These are phyloP conservation scores for Anolis carolinensis DNA, from an alignment of 2,113 vertebrate species.

Conservation along the genomic window DNA sequence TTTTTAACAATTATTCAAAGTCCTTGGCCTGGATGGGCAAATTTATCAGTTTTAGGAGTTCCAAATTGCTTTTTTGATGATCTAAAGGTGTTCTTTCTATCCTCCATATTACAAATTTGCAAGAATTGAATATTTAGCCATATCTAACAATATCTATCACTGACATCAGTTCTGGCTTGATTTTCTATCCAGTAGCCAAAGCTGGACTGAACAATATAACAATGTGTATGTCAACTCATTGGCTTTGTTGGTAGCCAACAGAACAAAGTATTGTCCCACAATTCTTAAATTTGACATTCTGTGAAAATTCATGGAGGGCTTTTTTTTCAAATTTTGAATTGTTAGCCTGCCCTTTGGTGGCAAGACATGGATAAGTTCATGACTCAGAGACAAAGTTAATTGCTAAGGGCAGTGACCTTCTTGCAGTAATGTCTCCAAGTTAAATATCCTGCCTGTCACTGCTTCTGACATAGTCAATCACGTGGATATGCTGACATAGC, in stretches of 20 bases:
- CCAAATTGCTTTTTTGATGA: too few relatives aligned
- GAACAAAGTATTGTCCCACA: not conserved
- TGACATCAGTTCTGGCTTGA: not conserved
- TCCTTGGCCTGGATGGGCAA: too few relatives aligned
- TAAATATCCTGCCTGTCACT: slow-evolving; percentile 11
- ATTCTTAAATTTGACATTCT: not conserved
- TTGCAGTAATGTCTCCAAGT: not conserved
- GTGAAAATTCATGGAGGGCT: not conserved
- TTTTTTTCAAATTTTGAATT: not conserved
- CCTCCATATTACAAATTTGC: too few relatives aligned
- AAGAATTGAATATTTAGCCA: too few relatives aligned
- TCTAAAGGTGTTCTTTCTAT: too few relatives aligned
- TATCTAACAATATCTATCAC: not conserved
- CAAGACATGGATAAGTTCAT: not conserved
- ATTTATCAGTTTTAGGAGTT: too few relatives aligned
- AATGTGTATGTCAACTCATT: not conserved
- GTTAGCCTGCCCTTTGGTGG: not conserved
- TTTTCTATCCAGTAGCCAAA: not conserved
- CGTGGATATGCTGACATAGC: slow-evolving; percentile 28
- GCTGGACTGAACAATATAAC: not conserved
- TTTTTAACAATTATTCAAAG: too few relatives aligned
- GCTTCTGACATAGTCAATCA: slow-evolving; percentile 28
- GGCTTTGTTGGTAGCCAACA: not conserved
- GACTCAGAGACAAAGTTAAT: not conserved
- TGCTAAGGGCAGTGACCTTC: slow-evolving; percentile 8